A percentile compares a stretch with the other conserved stretches of the same genome.
Conservation (phyloP, 2,113 vertebrate species). For the Rhinolophus ferrumequinum region DNA sequence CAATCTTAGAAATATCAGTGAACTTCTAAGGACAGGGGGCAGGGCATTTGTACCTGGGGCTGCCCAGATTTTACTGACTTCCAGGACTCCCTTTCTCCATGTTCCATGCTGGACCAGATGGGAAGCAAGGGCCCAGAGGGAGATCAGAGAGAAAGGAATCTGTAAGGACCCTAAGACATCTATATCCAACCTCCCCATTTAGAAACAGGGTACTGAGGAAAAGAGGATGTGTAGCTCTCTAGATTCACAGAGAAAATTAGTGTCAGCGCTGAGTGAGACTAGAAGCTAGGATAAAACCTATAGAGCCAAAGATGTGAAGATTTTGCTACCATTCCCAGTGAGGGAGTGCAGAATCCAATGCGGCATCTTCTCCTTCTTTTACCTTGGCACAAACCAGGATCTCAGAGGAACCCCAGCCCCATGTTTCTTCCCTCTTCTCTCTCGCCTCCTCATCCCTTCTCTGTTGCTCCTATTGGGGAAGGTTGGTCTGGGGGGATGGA, state of each 20-base stretch:
- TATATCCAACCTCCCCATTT: background rate
- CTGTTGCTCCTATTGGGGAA: background rate
- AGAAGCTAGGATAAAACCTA: background rate
- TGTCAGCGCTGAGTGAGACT: background rate
- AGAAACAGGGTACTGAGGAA: background rate
- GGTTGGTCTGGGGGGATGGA: background rate
- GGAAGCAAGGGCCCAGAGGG: background rate
- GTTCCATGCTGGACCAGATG: background rate
- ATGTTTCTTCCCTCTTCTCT: no score
- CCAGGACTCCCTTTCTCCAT: background rate
- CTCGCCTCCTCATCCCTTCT: background rate
- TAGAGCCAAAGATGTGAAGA: background rate
- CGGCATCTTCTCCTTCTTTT: background rate
- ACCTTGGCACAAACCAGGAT: background rate
- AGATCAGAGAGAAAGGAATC: background rate
- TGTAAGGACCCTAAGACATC: background rate
- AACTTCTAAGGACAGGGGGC: background rate
- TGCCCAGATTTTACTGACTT: background rate
- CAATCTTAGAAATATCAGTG: background rate
- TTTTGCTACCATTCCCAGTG: background rate
- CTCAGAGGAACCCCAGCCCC: background rate
- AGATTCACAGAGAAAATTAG: conserved; percentile 38
- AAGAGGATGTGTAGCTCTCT: background rate
- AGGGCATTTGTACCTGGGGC: background rate
- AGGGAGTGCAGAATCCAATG: background rate